Conservation (phyloP, 37 sponge, comb jelly and placozoan genomes). For the Spongilla lacustris region DNA sequence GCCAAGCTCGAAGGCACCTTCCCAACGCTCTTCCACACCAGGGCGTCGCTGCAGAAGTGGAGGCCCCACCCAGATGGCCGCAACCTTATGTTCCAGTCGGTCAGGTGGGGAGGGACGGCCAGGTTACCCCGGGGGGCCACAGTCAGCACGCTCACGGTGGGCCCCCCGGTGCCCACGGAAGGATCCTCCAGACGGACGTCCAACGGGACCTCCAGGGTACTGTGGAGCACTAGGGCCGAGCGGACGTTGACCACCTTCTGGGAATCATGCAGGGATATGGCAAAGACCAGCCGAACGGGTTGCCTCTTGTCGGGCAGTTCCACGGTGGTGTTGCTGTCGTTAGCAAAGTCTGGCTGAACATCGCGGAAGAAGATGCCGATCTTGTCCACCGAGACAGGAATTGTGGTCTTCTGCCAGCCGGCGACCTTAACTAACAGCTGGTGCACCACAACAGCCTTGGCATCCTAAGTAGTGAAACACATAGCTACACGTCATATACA, state of each 20-base stretch:
- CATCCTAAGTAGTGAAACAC: slow-evolving; percentile 35
- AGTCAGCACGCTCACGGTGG: slow-evolving; percentile 28
- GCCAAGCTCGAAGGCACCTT: slow-evolving; percentile 28
- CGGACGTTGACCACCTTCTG: slow-evolving; percentile 90
- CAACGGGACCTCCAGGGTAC: slow-evolving; percentile 75
- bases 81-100: slow-evolving; percentile 50
- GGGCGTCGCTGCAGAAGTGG: slow-evolving; percentile 53
- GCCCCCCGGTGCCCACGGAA: background rate
- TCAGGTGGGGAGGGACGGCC: slow-evolving; percentile 83
- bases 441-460: slow-evolving; percentile 67
- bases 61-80: slow-evolving; percentile 81
- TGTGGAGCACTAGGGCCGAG: slow-evolving; percentile 81
- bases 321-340: slow-evolving; percentile 11
- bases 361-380: slow-evolving; percentile 93
- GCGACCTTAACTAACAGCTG: slow-evolving; percentile 86
- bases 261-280: slow-evolving; percentile 78
- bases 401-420: slow-evolving; percentile 78
- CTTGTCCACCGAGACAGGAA: slow-evolving; percentile 90
- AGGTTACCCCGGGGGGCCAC: slow-evolving; percentile 41
- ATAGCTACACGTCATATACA: background rate
- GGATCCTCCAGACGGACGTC: slow-evolving; percentile 54
- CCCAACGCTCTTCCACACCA: slow-evolving; percentile 53
- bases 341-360: slow-evolving; percentile 17
- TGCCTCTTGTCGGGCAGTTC: slow-evolving; percentile 15
- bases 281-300: slow-evolving; percentile 75